These are phyloP conservation scores for Holacanthus passer DNA, from an alignment of 2,113 vertebrate genomes.

Conservation along the genomic window DNA sequence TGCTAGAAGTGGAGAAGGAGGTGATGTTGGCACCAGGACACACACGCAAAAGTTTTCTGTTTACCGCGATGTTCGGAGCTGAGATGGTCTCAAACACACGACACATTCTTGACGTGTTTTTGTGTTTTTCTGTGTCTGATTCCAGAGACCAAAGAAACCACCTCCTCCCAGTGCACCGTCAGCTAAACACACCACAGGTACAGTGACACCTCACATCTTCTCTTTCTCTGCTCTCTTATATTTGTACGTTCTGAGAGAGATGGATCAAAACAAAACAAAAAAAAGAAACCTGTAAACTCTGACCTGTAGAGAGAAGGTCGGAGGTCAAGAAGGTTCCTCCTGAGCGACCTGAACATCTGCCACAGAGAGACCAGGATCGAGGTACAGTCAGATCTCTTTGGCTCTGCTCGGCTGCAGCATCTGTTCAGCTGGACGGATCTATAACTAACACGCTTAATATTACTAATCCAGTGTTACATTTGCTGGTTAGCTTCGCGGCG, in stretches of 20 bases:
- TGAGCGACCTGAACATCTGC: conserved; percentile 93
- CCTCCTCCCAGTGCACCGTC: conserved; percentile 93
- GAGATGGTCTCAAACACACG: not conserved
- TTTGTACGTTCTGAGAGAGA: not conserved
- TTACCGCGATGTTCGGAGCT: not conserved
- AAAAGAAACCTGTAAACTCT: conserved; percentile 54
- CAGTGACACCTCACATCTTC: conserved; percentile 70
- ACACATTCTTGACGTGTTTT: not conserved
- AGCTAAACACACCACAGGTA: conserved; percentile 90
- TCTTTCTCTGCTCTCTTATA: not conserved
- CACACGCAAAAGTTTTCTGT: not conserved
- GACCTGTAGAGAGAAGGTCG: conserved; percentile 89
- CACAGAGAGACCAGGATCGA: conserved; percentile 91
- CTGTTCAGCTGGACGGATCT: not conserved
- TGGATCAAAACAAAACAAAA: not conserved
- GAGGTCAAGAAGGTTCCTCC: conserved; percentile 95
- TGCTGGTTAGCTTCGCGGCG: not conserved
- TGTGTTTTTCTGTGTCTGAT: conserved; percentile 48
- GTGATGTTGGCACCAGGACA: conserved; percentile 67
- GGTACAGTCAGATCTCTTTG: conserved; percentile 81
- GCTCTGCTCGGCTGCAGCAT: conserved; percentile 4
- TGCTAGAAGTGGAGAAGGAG: conserved; percentile 97
- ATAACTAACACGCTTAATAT: conserved; percentile 10
- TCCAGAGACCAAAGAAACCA: conserved; percentile 98
- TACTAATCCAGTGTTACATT: not conserved